phyloP scores from a whole-genome alignment of 2,888 invertebrate species.

The Lepidonotus clava region DNA sequence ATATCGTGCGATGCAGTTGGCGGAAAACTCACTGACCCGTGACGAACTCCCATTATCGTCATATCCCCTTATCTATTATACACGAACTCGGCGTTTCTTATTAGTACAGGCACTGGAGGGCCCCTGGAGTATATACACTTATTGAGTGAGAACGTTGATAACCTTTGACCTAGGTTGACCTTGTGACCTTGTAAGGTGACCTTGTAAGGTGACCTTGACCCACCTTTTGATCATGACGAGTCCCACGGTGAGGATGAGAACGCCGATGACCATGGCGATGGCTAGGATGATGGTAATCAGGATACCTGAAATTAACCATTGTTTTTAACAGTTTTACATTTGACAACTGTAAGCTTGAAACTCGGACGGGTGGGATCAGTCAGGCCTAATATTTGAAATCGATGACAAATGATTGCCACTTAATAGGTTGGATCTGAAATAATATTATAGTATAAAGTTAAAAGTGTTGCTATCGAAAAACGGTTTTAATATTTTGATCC shows the following conservation, averaged over 20 bases:
- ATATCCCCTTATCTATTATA: neutral
- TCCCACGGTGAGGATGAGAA: conserved; percentile 58
- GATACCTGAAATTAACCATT: conserved; percentile 54
- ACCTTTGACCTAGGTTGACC: conserved; percentile 19
- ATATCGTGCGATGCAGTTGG: neutral
- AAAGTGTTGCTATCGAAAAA: no score
- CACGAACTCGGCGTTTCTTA: neutral
- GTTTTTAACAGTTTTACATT: no score
- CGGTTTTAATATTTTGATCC: no score
- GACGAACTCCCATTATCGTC: neutral
- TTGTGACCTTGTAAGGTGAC: no score
- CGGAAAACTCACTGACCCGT: neutral
- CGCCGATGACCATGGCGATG: conserved; percentile 59
- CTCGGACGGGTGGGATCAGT: no score
- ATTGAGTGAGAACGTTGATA: no score
- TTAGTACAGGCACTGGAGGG: neutral
- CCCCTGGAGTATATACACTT: neutral
- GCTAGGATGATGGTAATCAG: conserved; percentile 58
- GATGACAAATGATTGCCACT: no score
- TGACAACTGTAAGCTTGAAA: no score
- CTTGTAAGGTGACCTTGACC: conserved; percentile 4
- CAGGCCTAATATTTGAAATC: no score
- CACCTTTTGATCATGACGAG: conserved; percentile 57
- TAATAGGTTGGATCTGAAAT: no score
- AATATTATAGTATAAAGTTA: no score